phyloP scores from a whole-genome alignment of 2,888 invertebrate species.

The Diarsia rubi region DNA sequence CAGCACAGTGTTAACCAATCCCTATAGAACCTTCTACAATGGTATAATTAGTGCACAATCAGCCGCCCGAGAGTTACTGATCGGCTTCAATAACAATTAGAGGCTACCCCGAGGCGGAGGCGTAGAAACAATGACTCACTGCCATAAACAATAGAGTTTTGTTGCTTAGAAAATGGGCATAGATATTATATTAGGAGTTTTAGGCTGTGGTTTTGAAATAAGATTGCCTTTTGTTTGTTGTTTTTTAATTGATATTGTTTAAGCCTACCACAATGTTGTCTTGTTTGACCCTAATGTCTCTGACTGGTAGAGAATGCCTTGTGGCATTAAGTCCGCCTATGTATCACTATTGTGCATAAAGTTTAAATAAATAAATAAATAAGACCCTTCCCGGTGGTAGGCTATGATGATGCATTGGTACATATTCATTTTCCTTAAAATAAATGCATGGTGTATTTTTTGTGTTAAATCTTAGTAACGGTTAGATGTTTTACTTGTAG shows the following conservation, averaged over 20 bases:
- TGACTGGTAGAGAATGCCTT: too few relatives aligned
- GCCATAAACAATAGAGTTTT: constrained; percentile 63
- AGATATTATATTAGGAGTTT: constrained; percentile 44
- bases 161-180: constrained; percentile 61
- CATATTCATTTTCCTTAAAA: not conserved
- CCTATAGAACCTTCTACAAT: constrained; percentile 61
- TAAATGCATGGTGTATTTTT: not conserved
- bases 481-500: not conserved
- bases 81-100: constrained; percentile 78
- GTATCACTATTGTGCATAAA: too few relatives aligned
- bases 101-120: constrained; percentile 54
- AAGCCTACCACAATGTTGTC: too few relatives aligned
- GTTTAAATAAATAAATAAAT: too few relatives aligned
- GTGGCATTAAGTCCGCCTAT: too few relatives aligned
- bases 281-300: too few relatives aligned
- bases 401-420: not conserved
- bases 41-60: constrained; percentile 73
- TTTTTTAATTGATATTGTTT: too few relatives aligned
- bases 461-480: not conserved
- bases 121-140: constrained; percentile 66
- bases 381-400: too few relatives aligned
- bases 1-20: constrained; percentile 32
- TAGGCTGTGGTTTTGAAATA: constrained; percentile 33
- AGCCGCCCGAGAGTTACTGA: constrained; percentile 70
- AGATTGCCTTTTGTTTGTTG: constrained; percentile 34